phyloP scores from a whole-genome alignment of 1,140 invertebrate genomes.

The Philaenus spumarius region DNA sequence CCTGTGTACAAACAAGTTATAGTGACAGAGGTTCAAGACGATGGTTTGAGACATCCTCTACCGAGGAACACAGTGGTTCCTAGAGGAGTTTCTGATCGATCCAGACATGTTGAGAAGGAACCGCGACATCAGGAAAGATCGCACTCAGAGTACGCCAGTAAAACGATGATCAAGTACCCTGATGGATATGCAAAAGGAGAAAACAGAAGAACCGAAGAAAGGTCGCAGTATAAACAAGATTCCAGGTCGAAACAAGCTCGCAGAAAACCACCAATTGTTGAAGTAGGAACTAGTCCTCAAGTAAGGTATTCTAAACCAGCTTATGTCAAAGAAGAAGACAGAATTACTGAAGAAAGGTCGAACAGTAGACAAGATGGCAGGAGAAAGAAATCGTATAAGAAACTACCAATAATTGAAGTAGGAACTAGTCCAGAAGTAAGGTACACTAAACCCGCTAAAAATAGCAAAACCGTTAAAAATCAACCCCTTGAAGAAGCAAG shows the following conservation, averaged over 20 bases:
- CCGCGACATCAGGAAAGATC: not conserved
- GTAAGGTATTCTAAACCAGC: not conserved
- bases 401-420: not conserved
- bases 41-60: too few species aligned
- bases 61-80: too few species aligned
- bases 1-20: too few species aligned
- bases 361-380: too few species aligned
- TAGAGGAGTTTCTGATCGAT: too few species aligned
- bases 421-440: not conserved
- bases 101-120: too few species aligned
- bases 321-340: too few species aligned
- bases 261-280: not conserved
- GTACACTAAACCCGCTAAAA: not conserved
- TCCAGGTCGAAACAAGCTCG: not conserved
- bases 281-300: not conserved
- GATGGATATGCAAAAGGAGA: slow-evolving; percentile 10
- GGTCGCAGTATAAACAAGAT: slow-evolving; percentile 8
- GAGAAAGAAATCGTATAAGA: too few species aligned
- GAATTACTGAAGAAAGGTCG: too few species aligned
- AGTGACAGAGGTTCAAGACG: too few species aligned
- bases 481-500: not conserved
- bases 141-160: slow-evolving; percentile 10
- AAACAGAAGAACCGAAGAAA: slow-evolving; percentile 7
- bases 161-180: slow-evolving; percentile 3
- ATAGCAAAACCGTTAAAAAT: not conserved